These are phyloP conservation scores for Columba guinea DNA, from an alignment of 2,797 vertebrate genomes.

Conservation along the genomic window DNA sequence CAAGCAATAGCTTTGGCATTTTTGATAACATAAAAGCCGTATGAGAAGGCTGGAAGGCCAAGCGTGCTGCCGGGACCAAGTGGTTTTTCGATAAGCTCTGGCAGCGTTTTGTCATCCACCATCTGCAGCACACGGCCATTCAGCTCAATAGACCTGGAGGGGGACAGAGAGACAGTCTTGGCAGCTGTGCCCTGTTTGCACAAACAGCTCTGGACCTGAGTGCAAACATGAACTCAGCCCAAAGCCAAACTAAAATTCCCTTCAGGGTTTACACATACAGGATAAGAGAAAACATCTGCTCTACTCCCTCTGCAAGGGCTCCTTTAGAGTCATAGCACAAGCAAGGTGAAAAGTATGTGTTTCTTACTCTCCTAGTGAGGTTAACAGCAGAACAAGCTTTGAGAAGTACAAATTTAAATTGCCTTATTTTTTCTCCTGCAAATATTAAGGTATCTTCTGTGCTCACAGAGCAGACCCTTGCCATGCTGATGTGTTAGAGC, in stretches of 20 bases:
- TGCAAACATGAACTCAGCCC: not conserved
- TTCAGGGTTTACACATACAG: not conserved
- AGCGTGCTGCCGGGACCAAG: conserved; percentile 76
- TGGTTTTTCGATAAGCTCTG: conserved; percentile 74
- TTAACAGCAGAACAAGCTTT: not conserved
- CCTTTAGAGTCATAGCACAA: not conserved
- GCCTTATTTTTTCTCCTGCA: not conserved
- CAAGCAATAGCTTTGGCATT: conserved; percentile 83
- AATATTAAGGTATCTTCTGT: not conserved
- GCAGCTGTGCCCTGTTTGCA: not conserved
- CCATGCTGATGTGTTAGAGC: accelerated
- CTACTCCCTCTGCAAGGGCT: not conserved
- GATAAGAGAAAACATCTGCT: not conserved
- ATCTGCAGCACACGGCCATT: conserved; percentile 85
- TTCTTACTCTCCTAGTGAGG: not conserved
- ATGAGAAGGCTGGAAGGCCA: conserved; percentile 85
- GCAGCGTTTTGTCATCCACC: conserved; percentile 86
- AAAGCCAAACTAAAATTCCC: not conserved
- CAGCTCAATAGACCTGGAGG: conserved; percentile 82
- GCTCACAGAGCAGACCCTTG: not conserved
- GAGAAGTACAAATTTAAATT: not conserved
- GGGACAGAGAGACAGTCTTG: not conserved
- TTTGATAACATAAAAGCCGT: conserved; percentile 87
- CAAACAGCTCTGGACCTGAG: not conserved
- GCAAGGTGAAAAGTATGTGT: not conserved